Evolutionary conservation across 2,797 vertebrate genomes (phyloP), one percentile per base, ranked within the genome.

Genomic region (Microctenopoma steveboyesi): DNA sequence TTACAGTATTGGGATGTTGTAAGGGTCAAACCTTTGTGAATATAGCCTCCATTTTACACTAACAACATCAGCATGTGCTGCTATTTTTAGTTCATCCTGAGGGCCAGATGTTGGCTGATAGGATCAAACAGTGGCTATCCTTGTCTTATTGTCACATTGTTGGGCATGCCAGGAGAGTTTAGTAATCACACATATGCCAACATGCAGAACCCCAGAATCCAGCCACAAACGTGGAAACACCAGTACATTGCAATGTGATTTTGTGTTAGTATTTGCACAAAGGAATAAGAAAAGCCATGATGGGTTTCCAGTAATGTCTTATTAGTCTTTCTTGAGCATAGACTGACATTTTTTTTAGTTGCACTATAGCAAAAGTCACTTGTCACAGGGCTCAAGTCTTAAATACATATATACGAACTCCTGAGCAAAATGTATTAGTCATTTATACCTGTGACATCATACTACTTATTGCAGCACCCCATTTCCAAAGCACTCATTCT

Each of bases 41-140:
- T 87, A 73, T 76, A 84, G 84, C 86, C 89, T 60, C 81, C 49
- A 88, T 90, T 91, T 91, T 85, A 86, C 72, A 6, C 70, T 91
- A 92, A 93, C 91, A 87, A 89, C 87, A 91, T 86, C 90, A 90
- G 81, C 81, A 91, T 93, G 91, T 89, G 87, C 68, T 79, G 78
- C 91, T 91, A 91, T 91, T 79, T 91, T 87, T 86, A 91, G 87
- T 78, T 78, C 64, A 74, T 90, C 79, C 86, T 87, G 82, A 90
- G 72, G 82, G 60, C 89, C 92, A 93, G 91, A 94, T 93, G 91
- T 92, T 86, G 82, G 78, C 72, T 79, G 71, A 82, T 43, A 56
- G 76, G 82, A 88, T 89, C 85, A 90, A 87, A 88, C 84, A 76
- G 68, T 77, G 73, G 39, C 65, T 74, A 42, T 70, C 15, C 67